phyloP scores from a whole-genome alignment of 2,797 vertebrate species.

The Orestias chungarensis region DNA sequence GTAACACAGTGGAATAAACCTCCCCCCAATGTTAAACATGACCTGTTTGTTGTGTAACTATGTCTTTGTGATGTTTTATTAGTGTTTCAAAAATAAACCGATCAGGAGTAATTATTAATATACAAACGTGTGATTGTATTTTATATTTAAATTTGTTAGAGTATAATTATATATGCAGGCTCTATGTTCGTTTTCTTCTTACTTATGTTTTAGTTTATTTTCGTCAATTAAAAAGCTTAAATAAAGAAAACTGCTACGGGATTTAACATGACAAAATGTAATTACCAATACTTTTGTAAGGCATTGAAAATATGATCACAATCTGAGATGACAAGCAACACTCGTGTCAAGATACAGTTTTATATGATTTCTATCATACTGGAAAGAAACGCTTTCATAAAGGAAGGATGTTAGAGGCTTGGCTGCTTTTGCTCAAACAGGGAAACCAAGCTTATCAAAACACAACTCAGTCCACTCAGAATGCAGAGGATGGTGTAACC shows the following conservation, averaged over 20 bases:
- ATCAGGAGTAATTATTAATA: not conserved
- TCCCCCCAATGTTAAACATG: not conserved
- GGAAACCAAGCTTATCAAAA: slow-evolving; percentile 81
- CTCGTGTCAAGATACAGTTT: too few relatives aligned
- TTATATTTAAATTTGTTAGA: not conserved
- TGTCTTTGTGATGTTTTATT: not conserved
- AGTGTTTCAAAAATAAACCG: not conserved
- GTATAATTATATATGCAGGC: not conserved
- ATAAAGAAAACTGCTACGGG: not conserved
- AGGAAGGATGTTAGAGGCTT: slow-evolving; percentile 74
- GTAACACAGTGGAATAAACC: not conserved
- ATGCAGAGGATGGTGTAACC: slow-evolving; percentile 74
- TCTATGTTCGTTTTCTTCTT: not conserved
- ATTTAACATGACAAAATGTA: not conserved
- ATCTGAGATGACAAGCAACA: slow-evolving; percentile 15
- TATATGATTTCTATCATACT: slow-evolving; percentile 18
- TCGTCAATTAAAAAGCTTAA: not conserved
- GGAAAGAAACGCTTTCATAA: slow-evolving; percentile 49
- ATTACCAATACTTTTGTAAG: not conserved
- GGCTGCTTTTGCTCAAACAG: slow-evolving; percentile 34
- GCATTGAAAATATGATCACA: slow-evolving; percentile 12
- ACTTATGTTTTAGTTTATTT: not conserved
- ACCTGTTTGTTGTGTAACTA: not conserved
- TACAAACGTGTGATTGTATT: not conserved
- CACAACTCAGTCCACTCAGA: slow-evolving; percentile 78